Conservation (phyloP, 2,797 vertebrate species). For the Lutjanus campechanus region DNA sequence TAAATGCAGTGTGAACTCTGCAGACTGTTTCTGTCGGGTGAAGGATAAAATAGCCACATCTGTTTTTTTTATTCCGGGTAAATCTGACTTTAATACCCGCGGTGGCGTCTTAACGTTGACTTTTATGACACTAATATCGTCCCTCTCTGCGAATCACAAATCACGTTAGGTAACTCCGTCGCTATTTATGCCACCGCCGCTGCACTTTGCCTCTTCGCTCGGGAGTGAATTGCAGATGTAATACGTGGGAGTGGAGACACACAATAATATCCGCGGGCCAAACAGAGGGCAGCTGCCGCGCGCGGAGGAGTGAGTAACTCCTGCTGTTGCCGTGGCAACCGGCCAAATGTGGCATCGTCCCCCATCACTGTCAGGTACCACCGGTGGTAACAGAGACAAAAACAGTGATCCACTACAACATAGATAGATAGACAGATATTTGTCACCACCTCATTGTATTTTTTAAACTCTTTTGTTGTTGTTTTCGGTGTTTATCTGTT, state of each 20-base stretch:
- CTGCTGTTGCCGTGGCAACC: conserved; percentile 65
- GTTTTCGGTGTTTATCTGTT: too few relatives aligned
- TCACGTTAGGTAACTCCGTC: conserved; percentile 16
- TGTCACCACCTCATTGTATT: too few relatives aligned
- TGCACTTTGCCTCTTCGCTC: conserved; percentile 22
- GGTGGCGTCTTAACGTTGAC: background rate
- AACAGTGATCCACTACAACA: background rate
- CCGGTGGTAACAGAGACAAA: background rate
- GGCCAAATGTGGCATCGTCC: conserved; percentile 50
- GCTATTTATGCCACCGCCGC: rapidly evolving
- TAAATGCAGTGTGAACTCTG: background rate
- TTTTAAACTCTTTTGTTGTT: too few relatives aligned
- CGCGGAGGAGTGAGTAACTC: conserved; percentile 44
- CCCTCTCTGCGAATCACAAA: background rate
- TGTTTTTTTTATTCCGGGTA: background rate
- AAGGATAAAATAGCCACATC: conserved; percentile 2
- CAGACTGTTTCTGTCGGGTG: background rate
- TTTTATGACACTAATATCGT: background rate
- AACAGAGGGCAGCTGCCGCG: conserved; percentile 37
- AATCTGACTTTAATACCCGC: background rate
- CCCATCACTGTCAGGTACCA: conserved; percentile 34
- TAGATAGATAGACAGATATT: background rate
- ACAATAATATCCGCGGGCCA: conserved; percentile 43
- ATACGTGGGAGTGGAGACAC: conserved; percentile 58
- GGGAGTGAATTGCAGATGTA: conserved; percentile 37